Conservation (phyloP, 2,888 invertebrate species). For the Drosophila percnosoma region DNA sequence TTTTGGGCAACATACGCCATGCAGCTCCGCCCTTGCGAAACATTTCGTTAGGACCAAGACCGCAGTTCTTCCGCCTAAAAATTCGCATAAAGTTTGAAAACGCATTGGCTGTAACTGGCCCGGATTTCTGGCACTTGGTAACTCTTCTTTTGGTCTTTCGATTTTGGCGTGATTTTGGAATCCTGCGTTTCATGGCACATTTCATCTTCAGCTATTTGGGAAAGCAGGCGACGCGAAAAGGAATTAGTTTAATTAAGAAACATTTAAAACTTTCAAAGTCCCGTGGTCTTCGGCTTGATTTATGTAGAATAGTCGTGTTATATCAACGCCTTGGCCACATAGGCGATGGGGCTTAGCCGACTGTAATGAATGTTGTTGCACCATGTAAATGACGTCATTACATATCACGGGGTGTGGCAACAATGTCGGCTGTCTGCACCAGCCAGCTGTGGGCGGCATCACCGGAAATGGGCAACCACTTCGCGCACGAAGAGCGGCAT, state of each 20-base stretch:
- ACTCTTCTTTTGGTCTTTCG: not conserved
- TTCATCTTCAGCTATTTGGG: not conserved
- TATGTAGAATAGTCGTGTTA: not conserved
- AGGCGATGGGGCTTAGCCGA: not conserved
- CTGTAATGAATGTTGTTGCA: conserved; percentile 52
- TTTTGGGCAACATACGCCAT: not conserved
- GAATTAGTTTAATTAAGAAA: not conserved
- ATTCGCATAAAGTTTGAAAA: not conserved
- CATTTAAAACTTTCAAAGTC: not conserved
- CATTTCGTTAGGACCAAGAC: not conserved
- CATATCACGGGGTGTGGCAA: conserved; percentile 33
- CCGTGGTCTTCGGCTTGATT: not conserved
- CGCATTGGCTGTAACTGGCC: not conserved
- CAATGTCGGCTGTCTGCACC: conserved; percentile 3
- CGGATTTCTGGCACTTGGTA: not conserved
- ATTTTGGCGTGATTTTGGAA: not conserved
- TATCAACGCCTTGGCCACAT: not conserved
- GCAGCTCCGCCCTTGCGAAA: not conserved
- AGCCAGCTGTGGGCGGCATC: not conserved
- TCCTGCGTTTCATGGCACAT: not conserved
- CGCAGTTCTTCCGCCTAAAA: not conserved
- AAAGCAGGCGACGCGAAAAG: not conserved
- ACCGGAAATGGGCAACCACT: conserved; percentile 1
- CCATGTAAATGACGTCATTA: conserved; percentile 50
- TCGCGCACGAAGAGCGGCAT: not conserved